phyloP scores from a whole-genome alignment of 2,888 invertebrate species.

The Agriotes lineatus region DNA sequence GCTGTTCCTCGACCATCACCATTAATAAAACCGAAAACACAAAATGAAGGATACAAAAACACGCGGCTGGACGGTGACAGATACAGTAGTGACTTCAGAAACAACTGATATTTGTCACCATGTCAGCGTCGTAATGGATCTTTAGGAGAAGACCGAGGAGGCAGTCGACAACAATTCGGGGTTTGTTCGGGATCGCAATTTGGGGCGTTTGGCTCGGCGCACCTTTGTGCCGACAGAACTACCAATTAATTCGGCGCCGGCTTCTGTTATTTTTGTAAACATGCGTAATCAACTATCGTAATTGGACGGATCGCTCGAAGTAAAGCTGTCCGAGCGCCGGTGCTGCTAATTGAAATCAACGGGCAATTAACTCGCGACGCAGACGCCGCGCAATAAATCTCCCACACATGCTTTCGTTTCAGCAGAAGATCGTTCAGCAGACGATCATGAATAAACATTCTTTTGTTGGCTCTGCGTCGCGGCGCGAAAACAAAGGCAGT shows the following conservation, averaged over 20 bases:
- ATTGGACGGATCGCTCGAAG: not conserved
- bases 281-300: not conserved
- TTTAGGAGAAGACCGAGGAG: conserved; percentile 34
- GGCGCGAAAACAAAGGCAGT: conserved; percentile 19
- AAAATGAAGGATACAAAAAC: conserved; percentile 49
- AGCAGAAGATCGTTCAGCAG: too few relatives aligned
- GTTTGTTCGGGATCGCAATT: conserved; percentile 32
- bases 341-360: conserved; percentile 19
- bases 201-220: not conserved
- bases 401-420: conserved; percentile 37
- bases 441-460: conserved; percentile 42
- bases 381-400: conserved; percentile 36
- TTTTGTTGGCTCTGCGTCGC: conserved; percentile 30
- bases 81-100: conserved; percentile 54
- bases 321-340: not conserved
- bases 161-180: conserved; percentile 16
- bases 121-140: conserved; percentile 55
- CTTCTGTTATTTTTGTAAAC: too few relatives aligned
- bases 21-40: conserved; percentile 50
- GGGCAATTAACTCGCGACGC: conserved; percentile 26
- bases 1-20: conserved; percentile 28
- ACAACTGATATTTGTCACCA: conserved; percentile 55
- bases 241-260: too few relatives aligned
- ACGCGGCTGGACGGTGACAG: conserved; percentile 48
- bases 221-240: not conserved